phyloP scores from a whole-genome alignment of 2,888 invertebrate species.

The Brenthis hecate region DNA sequence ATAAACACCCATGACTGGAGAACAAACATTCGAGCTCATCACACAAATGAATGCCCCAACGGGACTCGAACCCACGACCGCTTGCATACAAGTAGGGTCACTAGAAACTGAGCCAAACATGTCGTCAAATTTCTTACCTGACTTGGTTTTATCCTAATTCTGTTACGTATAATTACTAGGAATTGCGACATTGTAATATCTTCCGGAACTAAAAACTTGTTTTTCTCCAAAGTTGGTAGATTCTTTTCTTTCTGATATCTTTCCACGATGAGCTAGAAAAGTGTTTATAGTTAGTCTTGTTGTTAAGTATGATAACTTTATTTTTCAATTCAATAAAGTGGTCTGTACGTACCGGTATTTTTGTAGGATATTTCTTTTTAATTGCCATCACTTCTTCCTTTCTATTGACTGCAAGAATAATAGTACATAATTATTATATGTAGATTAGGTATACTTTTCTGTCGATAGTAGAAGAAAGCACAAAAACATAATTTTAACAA shows the following conservation, averaged over 20 bases:
- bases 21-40: too few relatives aligned
- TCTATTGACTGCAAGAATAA: slow-evolving; percentile 81
- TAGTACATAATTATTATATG: slow-evolving; percentile 7
- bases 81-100: too few relatives aligned
- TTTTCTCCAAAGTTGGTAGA: slow-evolving; percentile 90
- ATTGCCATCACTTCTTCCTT: slow-evolving; percentile 91
- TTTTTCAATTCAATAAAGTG: neutral
- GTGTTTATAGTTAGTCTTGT: neutral
- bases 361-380: slow-evolving; percentile 88
- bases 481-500: too few relatives aligned
- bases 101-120: too few relatives aligned
- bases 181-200: slow-evolving; percentile 95
- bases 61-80: too few relatives aligned
- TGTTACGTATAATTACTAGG: slow-evolving; percentile 87
- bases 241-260: slow-evolving; percentile 89
- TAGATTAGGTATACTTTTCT: neutral
- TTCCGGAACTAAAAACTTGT: slow-evolving; percentile 94
- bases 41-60: too few relatives aligned
- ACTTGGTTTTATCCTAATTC: slow-evolving; percentile 75
- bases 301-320: neutral
- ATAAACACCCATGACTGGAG: too few relatives aligned
- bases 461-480: too few relatives aligned
- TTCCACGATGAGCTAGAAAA: slow-evolving; percentile 89
- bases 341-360: slow-evolving; percentile 86
- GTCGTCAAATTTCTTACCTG: slow-evolving; percentile 84